Evolutionary conservation across 2,888 invertebrate genomes (phyloP).

Genomic region (Cancer borealis): DNA sequence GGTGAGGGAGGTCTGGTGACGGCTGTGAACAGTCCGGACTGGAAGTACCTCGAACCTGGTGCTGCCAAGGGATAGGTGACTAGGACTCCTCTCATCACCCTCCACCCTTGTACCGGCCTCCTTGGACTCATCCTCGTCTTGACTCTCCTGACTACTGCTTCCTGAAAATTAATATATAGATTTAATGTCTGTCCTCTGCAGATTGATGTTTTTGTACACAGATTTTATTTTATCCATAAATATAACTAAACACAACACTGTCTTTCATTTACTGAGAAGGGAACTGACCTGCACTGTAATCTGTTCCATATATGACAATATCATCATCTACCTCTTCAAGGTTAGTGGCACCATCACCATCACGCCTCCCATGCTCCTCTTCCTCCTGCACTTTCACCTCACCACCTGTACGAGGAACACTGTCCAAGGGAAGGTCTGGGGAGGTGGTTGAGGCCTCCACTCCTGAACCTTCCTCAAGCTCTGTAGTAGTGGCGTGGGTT

Average conservation of each 20-base stretch:
- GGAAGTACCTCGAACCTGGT: slow-evolving; percentile 56
- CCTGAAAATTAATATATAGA: not conserved
- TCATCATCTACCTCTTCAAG: not conserved
- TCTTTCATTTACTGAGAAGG: not conserved
- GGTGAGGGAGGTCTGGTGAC: not conserved
- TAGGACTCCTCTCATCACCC: too few relatives aligned
- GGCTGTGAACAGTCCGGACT: not conserved
- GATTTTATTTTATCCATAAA: too few relatives aligned
- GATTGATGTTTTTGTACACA: too few relatives aligned
- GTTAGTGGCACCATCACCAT: not conserved
- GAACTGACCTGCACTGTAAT: slow-evolving; percentile 44
- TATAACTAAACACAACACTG: not conserved
- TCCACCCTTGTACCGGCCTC: not conserved
- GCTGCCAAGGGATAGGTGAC: not conserved
- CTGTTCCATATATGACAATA: slow-evolving; percentile 47
- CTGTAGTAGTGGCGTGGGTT: not conserved
- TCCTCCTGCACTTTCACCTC: not conserved
- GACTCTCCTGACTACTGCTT: not conserved
- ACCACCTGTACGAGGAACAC: not conserved
- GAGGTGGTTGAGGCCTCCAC: not conserved
- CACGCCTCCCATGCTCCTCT: not conserved
- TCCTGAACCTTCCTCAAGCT: not conserved
- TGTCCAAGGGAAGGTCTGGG: not conserved
- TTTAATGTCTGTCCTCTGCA: not conserved
- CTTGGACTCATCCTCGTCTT: not conserved